Percentiles rank a stretch among this genome's conserved stretches.
phyloP scores from a whole-genome alignment of 1,140 invertebrate species.

The Neotoxoptera formosana region DNA sequence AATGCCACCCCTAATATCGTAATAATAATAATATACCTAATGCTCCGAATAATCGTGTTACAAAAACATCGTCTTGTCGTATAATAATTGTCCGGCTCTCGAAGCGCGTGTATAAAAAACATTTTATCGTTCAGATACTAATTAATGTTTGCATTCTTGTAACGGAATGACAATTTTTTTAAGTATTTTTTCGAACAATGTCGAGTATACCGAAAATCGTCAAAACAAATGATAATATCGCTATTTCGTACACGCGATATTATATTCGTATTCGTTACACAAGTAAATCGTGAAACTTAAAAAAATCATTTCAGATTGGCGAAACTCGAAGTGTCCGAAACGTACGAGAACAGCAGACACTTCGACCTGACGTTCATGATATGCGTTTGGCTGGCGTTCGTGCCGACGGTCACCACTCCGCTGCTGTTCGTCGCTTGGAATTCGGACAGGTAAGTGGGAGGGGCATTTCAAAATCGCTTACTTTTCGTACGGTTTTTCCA shows the following conservation, averaged over 20 bases:
- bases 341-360: slow-evolving; percentile 73
- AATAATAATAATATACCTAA: too few relatives aligned
- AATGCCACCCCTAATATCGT: too few relatives aligned
- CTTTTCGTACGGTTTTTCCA: neutral
- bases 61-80: too few relatives aligned
- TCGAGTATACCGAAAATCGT: too few relatives aligned
- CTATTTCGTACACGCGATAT: neutral
- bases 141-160: too few relatives aligned
- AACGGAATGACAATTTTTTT: too few relatives aligned
- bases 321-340: slow-evolving; percentile 72
- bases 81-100: too few relatives aligned
- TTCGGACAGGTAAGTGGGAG: slow-evolving; percentile 68
- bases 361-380: slow-evolving; percentile 75
- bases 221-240: too few relatives aligned
- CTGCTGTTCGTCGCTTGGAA: slow-evolving; percentile 72
- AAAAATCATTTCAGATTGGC: slow-evolving; percentile 66
- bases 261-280: neutral
- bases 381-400: slow-evolving; percentile 76
- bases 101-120: too few relatives aligned
- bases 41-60: too few relatives aligned
- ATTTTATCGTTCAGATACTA: too few relatives aligned
- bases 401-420: slow-evolving; percentile 74
- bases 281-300: neutral
- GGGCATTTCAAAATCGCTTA: neutral
- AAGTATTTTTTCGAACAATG: too few relatives aligned